phyloP scores from a whole-genome alignment of 2,888 invertebrate species.

The Cinara cedri region DNA sequence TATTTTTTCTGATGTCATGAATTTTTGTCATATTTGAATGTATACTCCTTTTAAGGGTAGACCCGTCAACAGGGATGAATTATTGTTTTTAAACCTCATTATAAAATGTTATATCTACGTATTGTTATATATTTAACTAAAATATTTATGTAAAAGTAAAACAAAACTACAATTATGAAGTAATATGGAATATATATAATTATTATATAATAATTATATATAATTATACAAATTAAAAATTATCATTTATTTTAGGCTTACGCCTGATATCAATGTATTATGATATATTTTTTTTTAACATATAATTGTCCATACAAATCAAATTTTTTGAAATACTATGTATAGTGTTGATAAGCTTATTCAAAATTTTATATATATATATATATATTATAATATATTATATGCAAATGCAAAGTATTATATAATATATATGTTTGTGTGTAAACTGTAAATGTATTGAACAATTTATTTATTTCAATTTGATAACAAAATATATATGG shows the following conservation, averaged over 20 bases:
- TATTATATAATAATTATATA: slow-evolving; percentile 50
- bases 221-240: slow-evolving; percentile 38
- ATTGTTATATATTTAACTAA: slow-evolving; percentile 48
- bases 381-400: not conserved
- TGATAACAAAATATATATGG: slow-evolving; percentile 44
- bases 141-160: slow-evolving; percentile 52
- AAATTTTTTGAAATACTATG: slow-evolving; percentile 52
- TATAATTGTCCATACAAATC: slow-evolving; percentile 48
- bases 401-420: no score
- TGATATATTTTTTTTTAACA: slow-evolving; percentile 50
- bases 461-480: slow-evolving; percentile 39
- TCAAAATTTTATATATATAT: slow-evolving; percentile 30
- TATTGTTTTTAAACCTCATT: slow-evolving; percentile 45
- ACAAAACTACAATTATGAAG: slow-evolving; percentile 34
- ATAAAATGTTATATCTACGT: slow-evolving; percentile 39
- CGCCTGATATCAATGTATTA: slow-evolving; percentile 35
- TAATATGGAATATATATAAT: slow-evolving; percentile 27
- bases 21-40: slow-evolving; percentile 24
- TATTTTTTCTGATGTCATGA: not conserved
- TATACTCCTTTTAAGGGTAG: slow-evolving; percentile 42
- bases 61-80: slow-evolving; percentile 49
- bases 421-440: not conserved
- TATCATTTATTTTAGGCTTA: slow-evolving; percentile 20
- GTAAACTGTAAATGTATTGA: slow-evolving; percentile 18
- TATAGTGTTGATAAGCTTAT: slow-evolving; percentile 53